A percentile compares a stretch with the other conserved stretches of the same genome.
These are phyloP conservation scores for Cyclopterus lumpus DNA, from an alignment of 2,797 vertebrate species.

Conservation along the genomic window DNA sequence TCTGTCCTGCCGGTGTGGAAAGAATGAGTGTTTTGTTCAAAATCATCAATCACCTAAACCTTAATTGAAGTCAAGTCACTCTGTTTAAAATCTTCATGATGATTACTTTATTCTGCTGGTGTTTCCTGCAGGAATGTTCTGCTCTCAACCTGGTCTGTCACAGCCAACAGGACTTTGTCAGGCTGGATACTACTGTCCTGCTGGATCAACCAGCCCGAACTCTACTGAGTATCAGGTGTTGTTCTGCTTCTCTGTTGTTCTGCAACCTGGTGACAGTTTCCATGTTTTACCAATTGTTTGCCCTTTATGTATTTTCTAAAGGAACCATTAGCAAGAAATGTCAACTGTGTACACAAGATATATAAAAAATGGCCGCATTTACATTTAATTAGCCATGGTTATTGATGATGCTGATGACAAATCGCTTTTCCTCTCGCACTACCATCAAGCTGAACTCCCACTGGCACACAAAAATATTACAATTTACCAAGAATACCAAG, in stretches of 20 bases:
- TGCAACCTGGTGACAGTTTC: background rate
- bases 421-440: background rate
- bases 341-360: background rate
- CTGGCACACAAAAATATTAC: background rate
- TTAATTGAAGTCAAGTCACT: background rate
- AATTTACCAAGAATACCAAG: background rate
- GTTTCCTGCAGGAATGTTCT: conserved; percentile 87
- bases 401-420: background rate
- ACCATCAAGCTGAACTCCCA: background rate
- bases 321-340: conserved; percentile 7
- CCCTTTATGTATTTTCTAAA: background rate
- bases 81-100: background rate
- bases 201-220: conserved; percentile 86
- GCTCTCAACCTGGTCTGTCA: conserved; percentile 84
- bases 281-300: background rate
- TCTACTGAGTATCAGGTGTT: conserved; percentile 85
- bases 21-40: background rate
- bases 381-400: background rate
- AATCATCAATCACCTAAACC: background rate
- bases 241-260: background rate
- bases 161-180: conserved; percentile 88
- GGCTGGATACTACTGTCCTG: conserved; percentile 87
- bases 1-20: conserved; percentile 85
- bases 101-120: background rate
- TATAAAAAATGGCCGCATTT: background rate